Base-by-base conservation (phyloP, 92 coral and sea anemone genomes). In the Bergia sp. region DNA sequence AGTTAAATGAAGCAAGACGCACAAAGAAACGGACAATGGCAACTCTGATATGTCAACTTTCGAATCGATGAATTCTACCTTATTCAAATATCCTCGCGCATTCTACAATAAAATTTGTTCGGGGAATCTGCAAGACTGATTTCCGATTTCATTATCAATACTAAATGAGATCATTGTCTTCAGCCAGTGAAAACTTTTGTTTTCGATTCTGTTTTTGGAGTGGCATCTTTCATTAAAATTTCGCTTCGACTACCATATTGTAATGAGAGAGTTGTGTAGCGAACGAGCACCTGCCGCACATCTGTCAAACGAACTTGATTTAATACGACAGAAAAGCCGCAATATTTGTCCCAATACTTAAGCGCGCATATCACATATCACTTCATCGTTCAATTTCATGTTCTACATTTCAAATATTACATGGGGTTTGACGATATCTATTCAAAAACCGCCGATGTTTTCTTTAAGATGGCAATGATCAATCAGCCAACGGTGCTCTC, bases 221-320 rank as follows among this genome's bases (percentile, higher is more conserved):
- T 18, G 23, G 77, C 36, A 44, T 82, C 67, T 84, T 47, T 47
- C 37, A 58, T 41, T 82, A 47, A 84, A 69, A 43, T 44, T 37
- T 43, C 53, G 64, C 58, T 72, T 84, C 47, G 57, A 84, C 65
- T 45, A 69, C 38, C 44, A 71, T 37, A 71, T 49, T 69, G 65
- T 69, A 69, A 84, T 36, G 50, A 44, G 74, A 81, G 18, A 37
- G 21, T 57, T 61, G 73, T 58, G 58, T 61, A 18, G 81, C 45
- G 7, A 81, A 61, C 18, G 49, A 64, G 64, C 78, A 84, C 78
- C 87, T 84, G 87, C 79, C 53, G 39, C 13, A 5, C 7, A 23
- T 16, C 29, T 84, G 87, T 67, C 87, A 71, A 50, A 36, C 49
- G 37, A 81, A 49, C 76, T 82, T 23, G n/a, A 82, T 9, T 40